A percentile compares a stretch with the other conserved stretches of the same genome.
Evolutionary conservation across 23 tunicate genomes (phyloP).

Genomic region (Trididemnum nubilum): DNA sequence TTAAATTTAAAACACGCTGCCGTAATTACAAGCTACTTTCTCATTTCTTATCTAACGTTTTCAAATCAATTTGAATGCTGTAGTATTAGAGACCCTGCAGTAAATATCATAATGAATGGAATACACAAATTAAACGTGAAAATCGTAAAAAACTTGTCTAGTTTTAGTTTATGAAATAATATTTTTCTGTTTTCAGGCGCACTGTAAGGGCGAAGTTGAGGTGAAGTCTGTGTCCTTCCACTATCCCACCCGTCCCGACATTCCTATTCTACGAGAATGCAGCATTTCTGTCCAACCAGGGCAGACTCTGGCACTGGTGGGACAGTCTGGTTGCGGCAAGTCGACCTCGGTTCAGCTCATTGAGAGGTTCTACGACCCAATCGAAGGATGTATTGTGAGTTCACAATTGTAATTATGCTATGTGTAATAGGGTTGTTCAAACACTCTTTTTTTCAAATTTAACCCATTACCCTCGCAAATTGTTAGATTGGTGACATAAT

Average conservation of each 20-base stretch:
- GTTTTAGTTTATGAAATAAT: no score
- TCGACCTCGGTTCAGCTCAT: constrained; percentile 57
- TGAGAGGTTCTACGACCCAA: constrained; percentile 59
- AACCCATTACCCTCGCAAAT: no score
- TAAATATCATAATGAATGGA: no score
- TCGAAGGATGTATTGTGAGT: constrained; percentile 43
- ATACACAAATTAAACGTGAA: no score
- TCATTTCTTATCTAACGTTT: no score
- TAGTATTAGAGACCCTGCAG: no score
- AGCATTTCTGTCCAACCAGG: constrained; percentile 38
- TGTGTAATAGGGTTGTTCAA: background rate
- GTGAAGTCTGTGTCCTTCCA: constrained; percentile 34
- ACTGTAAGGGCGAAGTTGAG: constrained; percentile 45
- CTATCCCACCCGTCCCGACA: constrained; percentile 60
- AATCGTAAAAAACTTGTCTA: no score
- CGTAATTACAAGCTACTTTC: no score
- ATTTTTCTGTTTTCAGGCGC: constrained; percentile 22
- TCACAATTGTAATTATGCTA: background rate
- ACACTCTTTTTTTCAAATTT: no score
- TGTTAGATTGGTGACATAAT: no score
- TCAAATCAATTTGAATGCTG: no score
- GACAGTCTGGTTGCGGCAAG: constrained; percentile 79
- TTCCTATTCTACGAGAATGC: constrained; percentile 46
- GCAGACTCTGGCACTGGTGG: constrained; percentile 59
- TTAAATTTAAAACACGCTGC: no score